Conservation (phyloP, 2,113 vertebrate species). For the Eublepharis macularius region DNA sequence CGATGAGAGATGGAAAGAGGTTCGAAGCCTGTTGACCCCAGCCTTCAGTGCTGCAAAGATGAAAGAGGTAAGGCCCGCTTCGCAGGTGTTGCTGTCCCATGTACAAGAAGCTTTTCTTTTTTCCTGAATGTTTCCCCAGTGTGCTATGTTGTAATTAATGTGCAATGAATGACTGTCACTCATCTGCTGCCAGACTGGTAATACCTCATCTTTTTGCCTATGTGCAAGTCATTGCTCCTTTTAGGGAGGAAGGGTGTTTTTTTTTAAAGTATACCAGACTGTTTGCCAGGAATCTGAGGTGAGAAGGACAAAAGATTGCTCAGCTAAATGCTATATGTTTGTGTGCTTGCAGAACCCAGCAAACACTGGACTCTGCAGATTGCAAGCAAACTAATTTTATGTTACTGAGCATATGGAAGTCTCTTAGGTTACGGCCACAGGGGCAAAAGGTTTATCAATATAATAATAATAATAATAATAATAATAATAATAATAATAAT, state of each 20-base stretch:
- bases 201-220: background rate
- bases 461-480: too few species aligned
- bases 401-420: background rate
- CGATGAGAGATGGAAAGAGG: conserved; percentile 86
- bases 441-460: too few species aligned
- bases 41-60: conserved; percentile 86
- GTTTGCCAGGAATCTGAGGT: background rate
- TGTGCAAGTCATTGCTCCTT: background rate
- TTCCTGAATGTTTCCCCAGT: conserved; percentile 19
- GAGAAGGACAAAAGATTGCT: background rate
- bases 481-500: too few species aligned
- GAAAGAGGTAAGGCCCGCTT: conserved; percentile 79
- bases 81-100: background rate
- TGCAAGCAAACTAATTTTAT: background rate
- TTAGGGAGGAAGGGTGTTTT: background rate
- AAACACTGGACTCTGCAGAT: background rate
- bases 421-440: background rate
- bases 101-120: background rate
- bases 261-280: background rate
- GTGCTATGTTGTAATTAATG: conserved; percentile 7
- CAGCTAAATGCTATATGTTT: background rate
- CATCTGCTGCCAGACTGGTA: background rate
- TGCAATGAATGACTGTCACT: background rate
- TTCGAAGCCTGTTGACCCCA: conserved; percentile 81
- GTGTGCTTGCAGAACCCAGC: background rate